A percentile compares a stretch with the other conserved stretches of the same genome.
phyloP scores from a whole-genome alignment of 2,888 invertebrate genomes.

The Entomobrya proxima region DNA sequence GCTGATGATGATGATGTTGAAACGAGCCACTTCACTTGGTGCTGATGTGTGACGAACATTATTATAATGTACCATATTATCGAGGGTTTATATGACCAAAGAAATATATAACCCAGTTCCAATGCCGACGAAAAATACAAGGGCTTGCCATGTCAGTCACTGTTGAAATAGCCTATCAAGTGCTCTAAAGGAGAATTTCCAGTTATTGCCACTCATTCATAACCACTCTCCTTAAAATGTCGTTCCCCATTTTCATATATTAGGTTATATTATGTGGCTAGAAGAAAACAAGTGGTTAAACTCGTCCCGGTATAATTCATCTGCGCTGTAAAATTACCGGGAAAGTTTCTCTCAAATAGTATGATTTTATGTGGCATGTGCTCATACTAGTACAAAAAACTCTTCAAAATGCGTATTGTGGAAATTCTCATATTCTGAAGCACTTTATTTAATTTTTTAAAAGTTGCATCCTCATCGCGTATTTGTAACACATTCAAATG shows the following conservation, averaged over 20 bases:
- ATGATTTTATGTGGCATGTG: too few species aligned
- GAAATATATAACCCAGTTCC: conserved; percentile 10
- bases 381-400: too few species aligned
- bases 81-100: neutral
- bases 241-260: conserved; percentile 47
- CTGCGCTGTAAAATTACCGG: neutral
- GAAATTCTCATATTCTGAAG: too few species aligned
- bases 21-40: conserved; percentile 50
- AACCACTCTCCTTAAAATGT: conserved; percentile 53
- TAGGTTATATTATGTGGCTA: conserved; percentile 12
- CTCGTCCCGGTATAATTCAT: neutral
- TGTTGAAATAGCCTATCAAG: conserved; percentile 62
- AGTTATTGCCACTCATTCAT: conserved; percentile 61
- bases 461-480: too few species aligned
- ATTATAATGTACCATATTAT: neutral
- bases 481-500: too few species aligned
- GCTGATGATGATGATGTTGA: conserved; percentile 52
- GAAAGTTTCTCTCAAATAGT: neutral
- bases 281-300: conserved; percentile 18
- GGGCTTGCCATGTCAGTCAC: conserved; percentile 61
- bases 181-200: conserved; percentile 53
- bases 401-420: too few species aligned
- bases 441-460: too few species aligned
- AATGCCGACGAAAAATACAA: conserved; percentile 35
- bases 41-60: conserved; percentile 50